These are phyloP conservation scores for Dynastes tityus DNA, from an alignment of 2,888 invertebrate genomes.

Conservation along the genomic window DNA sequence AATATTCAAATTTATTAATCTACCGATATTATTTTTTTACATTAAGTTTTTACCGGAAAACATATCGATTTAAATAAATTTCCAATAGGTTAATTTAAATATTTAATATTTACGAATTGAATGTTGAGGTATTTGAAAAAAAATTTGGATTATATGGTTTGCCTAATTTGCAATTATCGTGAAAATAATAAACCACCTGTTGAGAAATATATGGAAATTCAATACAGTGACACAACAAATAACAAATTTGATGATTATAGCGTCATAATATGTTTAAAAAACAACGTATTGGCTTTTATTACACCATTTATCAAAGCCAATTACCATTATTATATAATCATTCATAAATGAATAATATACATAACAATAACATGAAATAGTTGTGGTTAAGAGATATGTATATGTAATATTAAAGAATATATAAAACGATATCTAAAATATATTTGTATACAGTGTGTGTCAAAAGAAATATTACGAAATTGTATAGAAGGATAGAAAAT, in stretches of 20 bases:
- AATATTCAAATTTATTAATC: no score
- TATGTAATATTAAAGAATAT: not conserved
- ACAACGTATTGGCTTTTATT: not conserved
- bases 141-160: not conserved
- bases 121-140: no score
- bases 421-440: not conserved
- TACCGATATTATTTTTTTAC: no score
- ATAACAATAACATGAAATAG: not conserved
- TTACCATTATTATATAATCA: conserved; percentile 14
- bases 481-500: not conserved
- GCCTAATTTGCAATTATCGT: not conserved
- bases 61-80: not conserved
- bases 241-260: not conserved
- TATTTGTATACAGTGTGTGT: not conserved
- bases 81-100: conserved; percentile 17
- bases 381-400: not conserved
- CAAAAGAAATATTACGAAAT: not conserved
- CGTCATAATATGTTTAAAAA: no score
- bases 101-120: no score
- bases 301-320: conserved; percentile 12
- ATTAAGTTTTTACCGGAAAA: not conserved
- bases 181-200: conserved; percentile 52
- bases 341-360: not conserved
- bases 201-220: conserved; percentile 42
- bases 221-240: not conserved